Base-by-base conservation (phyloP, 2,888 invertebrate species). In the Hypolimnas misippus region DNA sequence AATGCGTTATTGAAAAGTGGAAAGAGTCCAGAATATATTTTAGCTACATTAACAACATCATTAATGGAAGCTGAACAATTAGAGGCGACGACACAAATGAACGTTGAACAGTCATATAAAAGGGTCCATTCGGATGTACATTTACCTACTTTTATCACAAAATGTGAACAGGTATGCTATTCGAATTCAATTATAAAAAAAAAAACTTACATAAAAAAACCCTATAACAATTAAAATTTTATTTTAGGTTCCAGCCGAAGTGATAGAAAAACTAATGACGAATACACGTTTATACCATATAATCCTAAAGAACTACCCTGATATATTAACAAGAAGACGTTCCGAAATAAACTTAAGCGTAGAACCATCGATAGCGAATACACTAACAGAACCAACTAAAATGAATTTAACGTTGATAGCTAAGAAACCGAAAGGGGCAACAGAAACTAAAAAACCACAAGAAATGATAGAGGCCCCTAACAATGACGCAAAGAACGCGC, bases 141-240 rank as follows among this genome's bases (percentile, higher is more conserved):
- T 82, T 84, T 97, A 63, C 97, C 97, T 1, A 97, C 97, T 0
- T 97, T 95, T 82, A 92, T 96, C 57, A 94, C 93, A 72, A 93
- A 94, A 74, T 94, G 94, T 72, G 95, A 96, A 84, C 94, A 94
- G 90, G 95, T 95, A 83, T 68, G 72, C 46, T 12, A 31, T 29
- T 7, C 42, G 0, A 25, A 7, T 40, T 33, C n/a, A n/a, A n/a
- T n/a, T n/a, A n/a, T n/a, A 49, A 42, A 19, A 51, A 50, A 38
- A 29, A 49, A n/a, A n/a, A n/a, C n/a, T n/a, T n/a, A n/a, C n/a
- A n/a, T n/a, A n/a, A n/a, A n/a, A n/a, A n/a, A n/a, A n/a, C n/a
- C n/a, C n/a, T n/a, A n/a, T n/a, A n/a, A n/a, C n/a, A n/a, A n/a
- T n/a, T n/a, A n/a, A n/a, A n/a, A n/a, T n/a, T n/a, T n/a, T n/a